Evolutionary conservation across 2,113 vertebrate species (phyloP).

Genomic region (Acanthochromis polyacanthus): DNA sequence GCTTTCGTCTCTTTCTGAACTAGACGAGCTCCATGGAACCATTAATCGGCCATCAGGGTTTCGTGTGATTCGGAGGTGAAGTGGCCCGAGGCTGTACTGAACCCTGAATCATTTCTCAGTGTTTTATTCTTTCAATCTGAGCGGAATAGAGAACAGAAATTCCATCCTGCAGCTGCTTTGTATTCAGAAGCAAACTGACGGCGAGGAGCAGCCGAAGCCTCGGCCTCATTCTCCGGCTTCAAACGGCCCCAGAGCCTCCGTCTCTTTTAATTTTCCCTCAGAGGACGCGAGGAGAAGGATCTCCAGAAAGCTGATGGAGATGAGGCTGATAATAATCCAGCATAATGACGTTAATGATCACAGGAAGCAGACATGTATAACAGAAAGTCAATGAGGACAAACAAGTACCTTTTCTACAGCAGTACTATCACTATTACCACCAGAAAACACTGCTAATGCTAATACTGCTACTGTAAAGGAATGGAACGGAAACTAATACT

Average conservation of each 20-base stretch:
- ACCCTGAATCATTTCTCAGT: constrained; percentile 8
- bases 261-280: constrained; percentile 33
- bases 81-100: constrained; percentile 29
- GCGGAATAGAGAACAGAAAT: constrained; percentile 20
- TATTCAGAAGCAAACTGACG: constrained; percentile 49
- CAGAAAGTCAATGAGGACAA: no score
- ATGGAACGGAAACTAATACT: no score
- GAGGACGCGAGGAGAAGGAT: neutral
- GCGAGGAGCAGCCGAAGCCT: constrained; percentile 14
- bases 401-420: no score
- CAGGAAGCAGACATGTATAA: no score
- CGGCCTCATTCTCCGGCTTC: constrained; percentile 40
- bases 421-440: no score
- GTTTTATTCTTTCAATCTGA: constrained; percentile 7
- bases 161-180: constrained; percentile 52
- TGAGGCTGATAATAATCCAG: constrained; percentile 18
- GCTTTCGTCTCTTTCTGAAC: neutral
- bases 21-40: constrained; percentile 18
- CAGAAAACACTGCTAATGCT: no score
- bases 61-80: constrained; percentile 21
- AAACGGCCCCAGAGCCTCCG: constrained; percentile 14
- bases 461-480: no score
- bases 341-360: constrained; percentile 30
- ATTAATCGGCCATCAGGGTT: constrained; percentile 14
- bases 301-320: constrained; percentile 41